Base-by-base conservation (phyloP, 1,140 invertebrate species). In the Zophobas atratus region DNA sequence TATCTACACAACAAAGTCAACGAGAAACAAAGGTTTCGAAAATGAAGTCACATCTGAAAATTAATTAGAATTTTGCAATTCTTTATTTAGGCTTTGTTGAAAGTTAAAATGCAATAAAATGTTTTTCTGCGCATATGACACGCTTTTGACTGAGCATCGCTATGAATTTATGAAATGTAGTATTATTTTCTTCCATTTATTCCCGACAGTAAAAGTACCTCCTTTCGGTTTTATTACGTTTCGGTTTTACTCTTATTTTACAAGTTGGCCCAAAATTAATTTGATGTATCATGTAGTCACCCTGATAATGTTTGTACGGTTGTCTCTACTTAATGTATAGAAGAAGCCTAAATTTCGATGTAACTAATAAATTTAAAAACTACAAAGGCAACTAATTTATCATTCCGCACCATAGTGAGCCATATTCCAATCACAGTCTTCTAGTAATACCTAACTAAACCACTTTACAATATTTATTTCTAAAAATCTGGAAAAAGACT, bases 351-450 rank as follows among this genome's bases (percentile, higher is more conserved):
- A 57, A 67, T 67, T 67, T 67, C 60, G 60, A 67, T 67, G 60
- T 67, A 67, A 67, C 60, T 67, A 67, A 67, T 43, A 39, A 67
- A 67, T 60, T 36, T 67, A 67, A 67, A 39, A 43, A 67, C 76
- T 77, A 77, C 76, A 77, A 73, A 77, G 76, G 76, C 76, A 77
- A 63, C 76, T 77, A 77, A 57, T 49, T 75, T 55, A 73, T 73
- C 35, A 75, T 49, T 75, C 56, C 77, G 71, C 70, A 67, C 56
- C 71, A 33, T 63, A 77, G 75, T 77, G 77, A 81, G 80, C 77
- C 80, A 76, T 70, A 74, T 79, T 77, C 73, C 76, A 72, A 81
- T 81, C 80, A 81, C 80, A 81, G 80, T 81, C 80, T 76, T 77
- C 79, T 81, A 81, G 73, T 75, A 71, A 63, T 80, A 73, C 36